phyloP scores from a whole-genome alignment of 2,888 invertebrate species.

The Hecatera dysodea region DNA sequence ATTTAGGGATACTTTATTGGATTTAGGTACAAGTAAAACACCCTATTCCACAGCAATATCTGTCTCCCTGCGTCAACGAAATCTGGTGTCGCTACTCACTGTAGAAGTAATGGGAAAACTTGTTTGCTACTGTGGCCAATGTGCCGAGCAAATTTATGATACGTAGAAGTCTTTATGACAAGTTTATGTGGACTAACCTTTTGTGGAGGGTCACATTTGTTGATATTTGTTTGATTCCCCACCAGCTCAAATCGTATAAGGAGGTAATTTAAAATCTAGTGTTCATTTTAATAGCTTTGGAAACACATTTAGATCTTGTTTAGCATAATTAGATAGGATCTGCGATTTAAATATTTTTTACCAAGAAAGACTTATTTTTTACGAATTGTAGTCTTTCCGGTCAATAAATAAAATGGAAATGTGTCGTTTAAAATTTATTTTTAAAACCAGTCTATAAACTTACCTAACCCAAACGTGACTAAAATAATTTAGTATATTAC shows the following conservation, averaged over 20 bases:
- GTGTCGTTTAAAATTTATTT: background rate
- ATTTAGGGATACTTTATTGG: conserved; percentile 38
- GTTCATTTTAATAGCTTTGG: conserved; percentile 18
- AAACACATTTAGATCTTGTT: conserved; percentile 41
- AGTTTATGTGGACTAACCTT: conserved; percentile 66
- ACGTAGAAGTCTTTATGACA: conserved; percentile 66
- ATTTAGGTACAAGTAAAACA: conserved; percentile 32
- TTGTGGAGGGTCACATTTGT: conserved; percentile 59
- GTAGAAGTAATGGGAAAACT: conserved; percentile 84
- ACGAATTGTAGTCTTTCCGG: conserved; percentile 14
- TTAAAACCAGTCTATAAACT: background rate
- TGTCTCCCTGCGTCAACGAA: conserved; percentile 59
- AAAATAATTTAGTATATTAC: background rate
- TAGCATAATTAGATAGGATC: conserved; percentile 27
- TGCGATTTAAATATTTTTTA: conserved; percentile 7
- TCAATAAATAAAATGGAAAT: background rate
- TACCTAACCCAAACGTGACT: background rate
- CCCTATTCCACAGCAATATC: conserved; percentile 42
- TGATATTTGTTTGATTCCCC: conserved; percentile 53
- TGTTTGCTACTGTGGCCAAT: conserved; percentile 75
- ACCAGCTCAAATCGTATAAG: conserved; percentile 18
- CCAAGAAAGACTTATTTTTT: background rate
- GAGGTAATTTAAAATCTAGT: conserved; percentile 39
- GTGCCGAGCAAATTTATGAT: conserved; percentile 67
- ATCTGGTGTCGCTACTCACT: conserved; percentile 64